phyloP scores from a whole-genome alignment of 2,888 invertebrate genomes.

The Drosophila macrospina region DNA sequence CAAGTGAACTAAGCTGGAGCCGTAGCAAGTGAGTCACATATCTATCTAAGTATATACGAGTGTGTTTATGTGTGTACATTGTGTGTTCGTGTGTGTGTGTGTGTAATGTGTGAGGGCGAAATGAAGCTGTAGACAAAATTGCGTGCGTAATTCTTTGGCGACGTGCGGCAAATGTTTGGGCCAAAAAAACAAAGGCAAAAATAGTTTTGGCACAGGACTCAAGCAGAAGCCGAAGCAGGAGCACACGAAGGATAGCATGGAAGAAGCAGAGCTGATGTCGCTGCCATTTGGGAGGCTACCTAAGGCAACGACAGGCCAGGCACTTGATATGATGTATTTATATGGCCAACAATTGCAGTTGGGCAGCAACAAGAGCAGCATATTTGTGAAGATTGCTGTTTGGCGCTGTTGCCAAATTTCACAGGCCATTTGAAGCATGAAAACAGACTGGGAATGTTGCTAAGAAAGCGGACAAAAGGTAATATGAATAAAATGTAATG shows the following conservation, averaged over 20 bases:
- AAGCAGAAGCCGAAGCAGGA: constrained; percentile 3
- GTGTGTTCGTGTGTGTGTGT: constrained; percentile 3
- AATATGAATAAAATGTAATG: neutral
- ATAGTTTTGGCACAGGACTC: constrained; percentile 40
- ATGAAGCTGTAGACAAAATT: constrained; percentile 77
- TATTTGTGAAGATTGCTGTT: constrained; percentile 14
- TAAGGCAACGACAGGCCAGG: constrained; percentile 27
- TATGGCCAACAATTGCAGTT: constrained; percentile 46
- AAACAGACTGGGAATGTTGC: neutral
- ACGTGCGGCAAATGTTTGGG: constrained; percentile 60
- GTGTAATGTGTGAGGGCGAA: constrained; percentile 52
- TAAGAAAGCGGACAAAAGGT: neutral
- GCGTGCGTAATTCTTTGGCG: constrained; percentile 71
- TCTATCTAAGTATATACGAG: constrained; percentile 18
- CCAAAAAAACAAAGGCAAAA: constrained; percentile 38
- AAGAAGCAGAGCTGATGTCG: neutral
- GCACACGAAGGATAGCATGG: neutral
- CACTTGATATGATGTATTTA: constrained; percentile 45
- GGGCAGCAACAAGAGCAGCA: constrained; percentile 13
- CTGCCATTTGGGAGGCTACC: constrained; percentile 29
- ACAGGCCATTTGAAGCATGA: constrained; percentile 29
- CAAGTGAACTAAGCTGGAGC: constrained; percentile 73
- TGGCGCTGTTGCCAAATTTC: constrained; percentile 45
- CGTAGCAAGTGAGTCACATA: constrained; percentile 58
- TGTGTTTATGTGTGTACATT: constrained; percentile 10